A percentile compares a stretch with the other conserved stretches of the same genome.
phyloP scores from a whole-genome alignment of 2,888 invertebrate genomes.

The Acanthacorydalis orientalis region DNA sequence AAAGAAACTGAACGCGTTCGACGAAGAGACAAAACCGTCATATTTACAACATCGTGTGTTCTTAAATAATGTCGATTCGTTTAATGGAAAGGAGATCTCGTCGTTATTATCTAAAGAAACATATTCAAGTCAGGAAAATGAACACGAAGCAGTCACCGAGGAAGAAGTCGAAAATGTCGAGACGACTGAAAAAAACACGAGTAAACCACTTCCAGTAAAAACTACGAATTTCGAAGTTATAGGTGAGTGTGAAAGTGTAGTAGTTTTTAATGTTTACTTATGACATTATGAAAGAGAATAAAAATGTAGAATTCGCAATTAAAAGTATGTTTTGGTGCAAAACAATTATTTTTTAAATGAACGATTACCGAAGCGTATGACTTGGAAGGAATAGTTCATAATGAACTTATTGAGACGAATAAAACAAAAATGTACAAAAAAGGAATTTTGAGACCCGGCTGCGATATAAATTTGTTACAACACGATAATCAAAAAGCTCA shows the following conservation, averaged over 20 bases:
- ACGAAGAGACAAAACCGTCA: neutral
- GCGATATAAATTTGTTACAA: too few species aligned
- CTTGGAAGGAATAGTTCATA: too few species aligned
- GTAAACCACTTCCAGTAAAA: neutral
- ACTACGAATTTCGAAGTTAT: constrained; percentile 9
- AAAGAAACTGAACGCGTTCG: neutral
- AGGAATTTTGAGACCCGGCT: too few species aligned
- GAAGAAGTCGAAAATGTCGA: constrained; percentile 4
- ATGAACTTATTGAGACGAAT: too few species aligned
- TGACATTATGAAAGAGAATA: too few species aligned
- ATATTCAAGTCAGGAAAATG: constrained; percentile 8
- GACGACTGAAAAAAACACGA: neutral
- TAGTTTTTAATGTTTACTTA: too few species aligned
- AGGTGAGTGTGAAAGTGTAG: constrained; percentile 13
- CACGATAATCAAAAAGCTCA: too few species aligned
- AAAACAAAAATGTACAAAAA: too few species aligned
- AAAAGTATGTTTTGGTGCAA: too few species aligned
- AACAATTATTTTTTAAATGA: too few species aligned
- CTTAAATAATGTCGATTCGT: constrained; percentile 42
- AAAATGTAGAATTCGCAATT: too few species aligned
- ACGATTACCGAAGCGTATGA: too few species aligned
- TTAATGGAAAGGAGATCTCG: constrained; percentile 32
- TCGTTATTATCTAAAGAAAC: constrained; percentile 17
- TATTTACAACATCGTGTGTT: constrained; percentile 31
- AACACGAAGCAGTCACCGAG: constrained; percentile 10